Evolutionary conservation across 1,140 invertebrate genomes (phyloP), one percentile per base, ranked within the genome.

Genomic region (Nephila pilipes): DNA sequence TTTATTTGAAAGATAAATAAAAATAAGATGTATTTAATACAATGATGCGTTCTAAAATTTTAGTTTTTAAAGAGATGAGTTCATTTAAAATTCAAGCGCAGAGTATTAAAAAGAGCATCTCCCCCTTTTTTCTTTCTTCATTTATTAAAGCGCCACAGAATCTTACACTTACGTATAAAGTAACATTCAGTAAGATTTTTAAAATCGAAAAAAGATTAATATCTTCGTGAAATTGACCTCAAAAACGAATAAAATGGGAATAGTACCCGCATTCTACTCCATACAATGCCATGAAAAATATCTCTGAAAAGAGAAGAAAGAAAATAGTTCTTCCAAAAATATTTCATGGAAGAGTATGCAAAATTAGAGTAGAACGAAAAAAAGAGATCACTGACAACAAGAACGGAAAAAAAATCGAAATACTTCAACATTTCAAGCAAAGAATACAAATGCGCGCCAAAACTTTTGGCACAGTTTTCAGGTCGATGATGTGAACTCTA

Each of bases 381-480:
- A 75, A 75, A 75, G 69, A 36, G 69, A 75, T 75, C 69, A 75
- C 29, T 75, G 69, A 75, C 69, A 75, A 75, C 29, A 75, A 32
- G 18, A 75, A 75, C 32, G 32, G 5, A n/a, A 16, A 12, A 32
- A 36, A 14, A 75, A 75, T 75, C 32, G 69, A 75, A 75, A 75
- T 75, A 75, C 69, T 75, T 29, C 29, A 36, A 32, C 36, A 81
- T 81, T 25, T 81, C 80, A 81, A 81, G 36, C 46, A 14, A 46
- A 54, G 80, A 81, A 81, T 81, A 54, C 80, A 55, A 81, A 81
- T 55, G 46, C 80, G 46, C 36, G 46, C 46, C 80, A 81, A 81
- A 81, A 81, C 80, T 81, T 81, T 81, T 81, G 80, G 80, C 80
- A 81, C 80, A 81, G 80, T 81, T 81, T 55, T 81, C 46, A 54